phyloP scores from a whole-genome alignment of 2,888 invertebrate genomes.

The Holacanthella duospinosa region DNA sequence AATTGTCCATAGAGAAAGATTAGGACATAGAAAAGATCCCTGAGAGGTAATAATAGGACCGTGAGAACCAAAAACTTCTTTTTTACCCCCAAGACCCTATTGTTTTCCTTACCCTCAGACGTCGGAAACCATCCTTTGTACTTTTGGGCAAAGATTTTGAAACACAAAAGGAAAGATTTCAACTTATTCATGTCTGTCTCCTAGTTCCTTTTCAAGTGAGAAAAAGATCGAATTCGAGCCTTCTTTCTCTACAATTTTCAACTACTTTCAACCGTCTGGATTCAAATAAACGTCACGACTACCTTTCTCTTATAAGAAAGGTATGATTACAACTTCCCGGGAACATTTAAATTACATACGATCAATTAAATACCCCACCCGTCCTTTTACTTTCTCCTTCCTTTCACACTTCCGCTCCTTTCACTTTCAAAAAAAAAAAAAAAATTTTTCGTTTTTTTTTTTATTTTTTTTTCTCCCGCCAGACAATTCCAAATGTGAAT shows the following conservation, averaged over 20 bases:
- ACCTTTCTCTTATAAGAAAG: too few species aligned
- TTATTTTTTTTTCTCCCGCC: not conserved
- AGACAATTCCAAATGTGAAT: conserved; percentile 7
- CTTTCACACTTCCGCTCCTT: not conserved
- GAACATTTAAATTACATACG: not conserved
- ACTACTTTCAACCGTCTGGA: too few species aligned
- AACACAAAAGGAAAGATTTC: not conserved
- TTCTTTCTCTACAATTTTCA: too few species aligned
- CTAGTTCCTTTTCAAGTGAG: not conserved
- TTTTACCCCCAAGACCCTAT: too few species aligned
- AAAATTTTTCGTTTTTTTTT: too few species aligned
- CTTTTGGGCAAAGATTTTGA: not conserved
- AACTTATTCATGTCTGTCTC: not conserved
- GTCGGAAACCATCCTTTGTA: not conserved
- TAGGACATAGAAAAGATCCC: too few species aligned
- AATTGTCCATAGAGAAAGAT: too few species aligned
- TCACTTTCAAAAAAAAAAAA: too few species aligned
- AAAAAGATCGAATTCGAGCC: not conserved
- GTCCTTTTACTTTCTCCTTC: conserved; percentile 1
- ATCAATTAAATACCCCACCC: not conserved
- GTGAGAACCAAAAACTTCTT: too few species aligned
- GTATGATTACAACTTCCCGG: too few species aligned
- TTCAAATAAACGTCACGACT: too few species aligned
- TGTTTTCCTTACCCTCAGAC: not conserved
- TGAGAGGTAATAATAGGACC: not conserved